Evolutionary conservation across 1,140 invertebrate species (phyloP).

Genomic region (Listronotus bonariensis): DNA sequence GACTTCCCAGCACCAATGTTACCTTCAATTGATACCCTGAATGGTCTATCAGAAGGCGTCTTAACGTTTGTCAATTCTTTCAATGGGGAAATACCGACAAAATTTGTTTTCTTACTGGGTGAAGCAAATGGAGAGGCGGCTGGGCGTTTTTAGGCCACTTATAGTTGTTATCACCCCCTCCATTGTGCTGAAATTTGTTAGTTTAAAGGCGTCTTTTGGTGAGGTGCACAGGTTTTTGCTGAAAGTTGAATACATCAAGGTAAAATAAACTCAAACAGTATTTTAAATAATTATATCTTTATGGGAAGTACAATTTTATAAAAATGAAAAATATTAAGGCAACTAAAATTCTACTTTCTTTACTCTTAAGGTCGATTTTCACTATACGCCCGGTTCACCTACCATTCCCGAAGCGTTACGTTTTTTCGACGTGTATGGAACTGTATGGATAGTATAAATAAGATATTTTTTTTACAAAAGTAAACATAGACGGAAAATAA

Average conservation of each 20-base stretch:
- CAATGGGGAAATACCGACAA: conserved; percentile 55
- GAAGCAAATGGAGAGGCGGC: conserved; percentile 27
- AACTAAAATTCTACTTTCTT: too few relatives aligned
- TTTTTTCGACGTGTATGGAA: too few relatives aligned
- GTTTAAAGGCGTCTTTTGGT: not conserved
- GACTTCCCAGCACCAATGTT: conserved; percentile 95
- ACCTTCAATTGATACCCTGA: conserved; percentile 82
- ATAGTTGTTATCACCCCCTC: conserved; percentile 44
- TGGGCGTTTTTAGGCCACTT: conserved; percentile 34
- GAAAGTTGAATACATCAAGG: not conserved
- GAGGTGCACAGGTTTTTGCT: not conserved
- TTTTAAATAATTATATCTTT: too few relatives aligned
- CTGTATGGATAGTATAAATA: too few relatives aligned
- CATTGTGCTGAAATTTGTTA: conserved; percentile 26
- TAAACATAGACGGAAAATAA: too few relatives aligned
- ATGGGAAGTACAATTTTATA: too few relatives aligned
- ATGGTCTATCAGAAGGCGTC: conserved; percentile 49
- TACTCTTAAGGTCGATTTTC: too few relatives aligned
- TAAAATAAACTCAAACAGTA: too few relatives aligned
- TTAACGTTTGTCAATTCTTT: conserved; percentile 46
- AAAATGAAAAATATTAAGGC: too few relatives aligned
- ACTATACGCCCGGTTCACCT: too few relatives aligned
- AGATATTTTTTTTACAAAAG: too few relatives aligned
- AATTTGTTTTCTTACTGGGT: conserved; percentile 59
- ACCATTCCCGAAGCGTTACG: too few relatives aligned